Evolutionary conservation across 1,140 invertebrate species (phyloP).

Genomic region (Musca domestica): DNA sequence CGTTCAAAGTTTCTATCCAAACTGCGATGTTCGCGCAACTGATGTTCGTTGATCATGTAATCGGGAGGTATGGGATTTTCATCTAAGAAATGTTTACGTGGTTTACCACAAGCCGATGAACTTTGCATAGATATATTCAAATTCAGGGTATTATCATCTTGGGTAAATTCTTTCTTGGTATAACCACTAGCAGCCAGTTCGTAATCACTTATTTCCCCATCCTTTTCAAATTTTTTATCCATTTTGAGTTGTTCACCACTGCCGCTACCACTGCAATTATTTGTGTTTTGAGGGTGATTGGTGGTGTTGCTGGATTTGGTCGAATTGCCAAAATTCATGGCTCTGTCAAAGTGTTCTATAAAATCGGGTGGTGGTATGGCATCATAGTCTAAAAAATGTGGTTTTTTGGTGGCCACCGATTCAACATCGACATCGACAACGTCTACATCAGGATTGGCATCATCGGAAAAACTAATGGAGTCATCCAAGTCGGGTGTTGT

Average conservation of each 20-base stretch:
- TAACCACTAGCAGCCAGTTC: constrained; percentile 51
- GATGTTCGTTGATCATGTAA: constrained; percentile 45
- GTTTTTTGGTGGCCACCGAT: constrained; percentile 53
- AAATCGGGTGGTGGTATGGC: constrained; percentile 58
- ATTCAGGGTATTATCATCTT: constrained; percentile 50
- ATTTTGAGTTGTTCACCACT: constrained; percentile 47
- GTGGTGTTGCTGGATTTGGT: background rate
- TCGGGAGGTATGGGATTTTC: constrained; percentile 53
- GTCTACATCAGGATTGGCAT: constrained; percentile 22
- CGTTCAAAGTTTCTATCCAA: constrained; percentile 50
- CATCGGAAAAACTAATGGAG: constrained; percentile 18
- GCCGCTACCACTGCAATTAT: background rate
- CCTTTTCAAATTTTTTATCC: constrained; percentile 51
- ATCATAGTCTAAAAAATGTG: constrained; percentile 63
- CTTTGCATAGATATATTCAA: background rate
- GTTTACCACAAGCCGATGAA: background rate
- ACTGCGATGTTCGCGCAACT: constrained; percentile 47
- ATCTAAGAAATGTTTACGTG: constrained; percentile 47
- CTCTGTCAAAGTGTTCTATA: constrained; percentile 41
- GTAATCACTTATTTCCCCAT: constrained; percentile 52
- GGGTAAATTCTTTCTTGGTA: constrained; percentile 51
- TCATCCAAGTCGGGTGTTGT: constrained; percentile 24
- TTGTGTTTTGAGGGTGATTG: background rate
- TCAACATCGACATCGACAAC: constrained; percentile 35
- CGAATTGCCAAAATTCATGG: constrained; percentile 18